A percentile compares a stretch with the other conserved stretches of the same genome.
Conservation (phyloP, 92 coral and sea anemone genomes). For the Phenganax marumi region DNA sequence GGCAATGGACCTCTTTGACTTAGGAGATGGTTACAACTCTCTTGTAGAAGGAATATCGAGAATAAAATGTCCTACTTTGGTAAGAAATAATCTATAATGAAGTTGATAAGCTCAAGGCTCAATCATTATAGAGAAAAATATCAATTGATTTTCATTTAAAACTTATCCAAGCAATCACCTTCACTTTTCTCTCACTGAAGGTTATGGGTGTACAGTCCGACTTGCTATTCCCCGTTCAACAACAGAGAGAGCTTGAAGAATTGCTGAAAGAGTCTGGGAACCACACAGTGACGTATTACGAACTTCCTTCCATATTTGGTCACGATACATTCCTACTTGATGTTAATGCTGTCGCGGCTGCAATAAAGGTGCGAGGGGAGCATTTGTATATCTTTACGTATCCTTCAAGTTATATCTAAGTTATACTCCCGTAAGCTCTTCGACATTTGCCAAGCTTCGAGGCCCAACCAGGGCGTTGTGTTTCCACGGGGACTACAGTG, state of each 20-base stretch:
- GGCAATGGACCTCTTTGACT: slow-evolving; percentile 98
- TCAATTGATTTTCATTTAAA: not conserved
- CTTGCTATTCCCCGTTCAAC: slow-evolving; percentile 87
- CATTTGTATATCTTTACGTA: not conserved
- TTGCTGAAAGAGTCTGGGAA: slow-evolving; percentile 82
- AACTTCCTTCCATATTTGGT: slow-evolving; percentile 93
- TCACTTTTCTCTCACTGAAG: slow-evolving; percentile 38
- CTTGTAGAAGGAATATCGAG: slow-evolving; percentile 77
- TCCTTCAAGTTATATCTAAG: too few relatives aligned
- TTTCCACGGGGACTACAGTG: not conserved
- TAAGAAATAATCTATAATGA: slow-evolving; percentile 28
- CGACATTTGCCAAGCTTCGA: too few relatives aligned
- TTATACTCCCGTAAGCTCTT: too few relatives aligned
- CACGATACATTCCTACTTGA: slow-evolving; percentile 94
- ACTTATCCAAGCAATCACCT: not conserved
- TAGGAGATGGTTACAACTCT: slow-evolving; percentile 84
- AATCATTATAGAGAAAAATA: not conserved
- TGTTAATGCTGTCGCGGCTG: slow-evolving; percentile 90
- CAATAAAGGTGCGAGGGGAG: slow-evolving; percentile 71
- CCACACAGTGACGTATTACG: slow-evolving; percentile 86
- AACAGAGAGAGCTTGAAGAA: slow-evolving; percentile 78
- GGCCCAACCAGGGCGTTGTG: too few relatives aligned
- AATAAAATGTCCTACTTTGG: slow-evolving; percentile 85
- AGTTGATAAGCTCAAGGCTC: not conserved
- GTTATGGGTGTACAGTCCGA: slow-evolving; percentile 95